Conservation (phyloP, 1,140 invertebrate genomes). For the Chlorops oryzae region DNA sequence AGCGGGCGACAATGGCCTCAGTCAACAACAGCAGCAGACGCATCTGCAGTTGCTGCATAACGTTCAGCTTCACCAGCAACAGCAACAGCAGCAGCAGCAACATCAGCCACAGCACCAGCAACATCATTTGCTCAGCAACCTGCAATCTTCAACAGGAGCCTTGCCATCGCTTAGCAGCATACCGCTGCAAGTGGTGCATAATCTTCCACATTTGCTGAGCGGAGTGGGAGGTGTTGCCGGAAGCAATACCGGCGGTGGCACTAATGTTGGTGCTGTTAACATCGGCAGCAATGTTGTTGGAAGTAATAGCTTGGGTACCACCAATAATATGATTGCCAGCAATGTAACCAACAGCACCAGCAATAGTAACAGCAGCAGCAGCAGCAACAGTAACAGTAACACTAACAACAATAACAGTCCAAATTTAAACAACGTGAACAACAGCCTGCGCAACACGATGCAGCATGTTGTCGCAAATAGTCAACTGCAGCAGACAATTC, state of each 20-base stretch:
- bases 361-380: constrained; percentile 14
- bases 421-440: constrained; percentile 19
- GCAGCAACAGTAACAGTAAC: neutral
- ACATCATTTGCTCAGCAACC: constrained; percentile 20
- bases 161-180: constrained; percentile 41
- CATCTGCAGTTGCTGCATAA: constrained; percentile 19
- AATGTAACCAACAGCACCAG: constrained; percentile 21
- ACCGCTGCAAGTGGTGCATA: constrained; percentile 44
- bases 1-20: constrained; percentile 27
- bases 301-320: constrained; percentile 18
- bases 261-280: neutral
- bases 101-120: constrained; percentile 22
- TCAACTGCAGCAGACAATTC: constrained; percentile 28
- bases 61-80: constrained; percentile 20
- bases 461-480: constrained; percentile 14
- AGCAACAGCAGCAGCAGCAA: constrained; percentile 26
- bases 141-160: constrained; percentile 26
- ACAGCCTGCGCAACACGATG: constrained; percentile 21
- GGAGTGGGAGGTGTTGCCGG: constrained; percentile 13
- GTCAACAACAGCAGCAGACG: constrained; percentile 30
- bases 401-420: constrained; percentile 12
- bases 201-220: constrained; percentile 38
- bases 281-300: neutral
- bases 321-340: constrained; percentile 7
- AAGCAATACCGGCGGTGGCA: neutral